Conservation (phyloP, 1,140 invertebrate species). For the Thaumetopoea pityocampa region DNA sequence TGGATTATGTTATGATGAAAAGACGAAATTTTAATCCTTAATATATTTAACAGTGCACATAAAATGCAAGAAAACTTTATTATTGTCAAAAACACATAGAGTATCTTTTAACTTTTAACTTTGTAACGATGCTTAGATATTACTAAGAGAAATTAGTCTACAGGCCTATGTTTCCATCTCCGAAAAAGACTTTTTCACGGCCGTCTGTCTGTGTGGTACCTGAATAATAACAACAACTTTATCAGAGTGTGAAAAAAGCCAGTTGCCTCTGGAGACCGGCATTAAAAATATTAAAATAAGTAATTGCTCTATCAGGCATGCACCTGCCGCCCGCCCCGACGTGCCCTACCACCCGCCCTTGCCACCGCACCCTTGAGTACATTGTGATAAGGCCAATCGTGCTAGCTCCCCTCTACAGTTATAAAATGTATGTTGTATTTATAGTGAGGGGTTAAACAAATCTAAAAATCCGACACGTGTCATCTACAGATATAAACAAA, state of each 20-base stretch:
- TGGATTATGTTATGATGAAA: too few species aligned
- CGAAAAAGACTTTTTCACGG: slow-evolving; percentile 5
- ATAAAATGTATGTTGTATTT: slow-evolving; percentile 27
- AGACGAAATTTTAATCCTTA: too few species aligned
- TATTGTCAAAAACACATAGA: too few species aligned
- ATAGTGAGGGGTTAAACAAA: slow-evolving; percentile 15
- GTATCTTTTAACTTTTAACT: too few species aligned
- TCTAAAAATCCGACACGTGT: slow-evolving; percentile 9
- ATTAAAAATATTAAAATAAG: slow-evolving; percentile 68
- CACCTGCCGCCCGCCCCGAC: slow-evolving; percentile 43
- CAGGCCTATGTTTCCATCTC: too few species aligned
- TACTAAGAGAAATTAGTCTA: too few species aligned
- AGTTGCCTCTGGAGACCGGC: slow-evolving; percentile 30
- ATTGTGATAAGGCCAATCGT: slow-evolving; percentile 38
- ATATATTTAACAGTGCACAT: too few species aligned
- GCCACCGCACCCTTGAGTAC: slow-evolving; percentile 22
- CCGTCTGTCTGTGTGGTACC: slow-evolving; percentile 15
- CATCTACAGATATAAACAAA: slow-evolving; percentile 7
- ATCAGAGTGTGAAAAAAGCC: slow-evolving; percentile 35
- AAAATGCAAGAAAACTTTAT: too few species aligned
- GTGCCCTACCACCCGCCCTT: slow-evolving; percentile 14
- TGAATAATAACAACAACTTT: slow-evolving; percentile 34
- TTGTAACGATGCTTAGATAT: too few species aligned
- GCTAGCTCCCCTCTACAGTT: slow-evolving; percentile 14
- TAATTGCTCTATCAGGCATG: slow-evolving; percentile 59